Percentiles rank a stretch among this genome's conserved stretches.
Conservation (phyloP, 1,140 invertebrate species). For the Ectropis grisescens region DNA sequence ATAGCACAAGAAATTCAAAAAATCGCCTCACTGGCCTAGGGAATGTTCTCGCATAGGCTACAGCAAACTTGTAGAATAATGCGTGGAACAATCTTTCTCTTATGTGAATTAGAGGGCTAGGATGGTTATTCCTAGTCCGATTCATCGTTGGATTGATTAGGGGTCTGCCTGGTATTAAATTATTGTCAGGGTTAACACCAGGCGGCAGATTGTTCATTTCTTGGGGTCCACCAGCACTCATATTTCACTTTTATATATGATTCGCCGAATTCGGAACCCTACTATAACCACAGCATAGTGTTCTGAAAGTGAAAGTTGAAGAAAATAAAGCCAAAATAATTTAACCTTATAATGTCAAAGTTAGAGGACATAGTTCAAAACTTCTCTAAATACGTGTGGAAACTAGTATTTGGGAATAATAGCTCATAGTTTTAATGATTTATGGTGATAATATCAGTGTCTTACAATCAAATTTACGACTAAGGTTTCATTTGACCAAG, state of each 20-base stretch:
- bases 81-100: conserved; percentile 96
- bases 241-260: conserved; percentile 17
- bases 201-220: conserved; percentile 55
- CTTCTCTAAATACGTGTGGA: conserved; percentile 3
- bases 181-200: conserved; percentile 69
- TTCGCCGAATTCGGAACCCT: background rate
- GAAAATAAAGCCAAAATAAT: no score
- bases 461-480: no score
- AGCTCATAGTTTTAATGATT: no score
- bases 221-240: conserved; percentile 46
- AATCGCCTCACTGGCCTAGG: conserved; percentile 87
- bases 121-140: conserved; percentile 72
- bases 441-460: no score
- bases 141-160: conserved; percentile 65
- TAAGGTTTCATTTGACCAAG: no score
- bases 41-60: conserved; percentile 91
- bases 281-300: conserved; percentile 10
- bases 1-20: conserved; percentile 91
- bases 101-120: conserved; percentile 86
- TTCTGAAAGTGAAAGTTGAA: conserved; percentile 27
- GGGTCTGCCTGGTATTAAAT: conserved; percentile 62
- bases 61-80: conserved; percentile 91
- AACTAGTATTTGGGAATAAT: no score
- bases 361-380: conserved; percentile 18
- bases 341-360: conserved; percentile 25